Evolutionary conservation across 1,140 invertebrate genomes (phyloP).

Genomic region (Coptotermes formosanus): DNA sequence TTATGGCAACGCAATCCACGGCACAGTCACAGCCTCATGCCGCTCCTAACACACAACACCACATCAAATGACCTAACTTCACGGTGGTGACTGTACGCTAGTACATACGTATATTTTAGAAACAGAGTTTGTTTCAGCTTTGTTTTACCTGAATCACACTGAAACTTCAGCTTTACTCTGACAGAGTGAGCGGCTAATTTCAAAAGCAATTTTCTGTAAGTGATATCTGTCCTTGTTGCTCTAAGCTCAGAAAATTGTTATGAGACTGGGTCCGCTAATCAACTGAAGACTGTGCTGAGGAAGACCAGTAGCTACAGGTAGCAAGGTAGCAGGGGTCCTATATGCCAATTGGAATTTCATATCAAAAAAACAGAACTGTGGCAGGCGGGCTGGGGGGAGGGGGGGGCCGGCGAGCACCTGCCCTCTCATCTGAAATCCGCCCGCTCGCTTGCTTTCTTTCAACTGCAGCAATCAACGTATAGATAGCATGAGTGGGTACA

Average conservation of each 20-base stretch:
- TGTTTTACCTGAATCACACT: too few relatives aligned
- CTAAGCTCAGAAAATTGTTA: constrained; percentile 4
- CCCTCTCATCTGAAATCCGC: not conserved
- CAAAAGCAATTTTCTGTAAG: not conserved
- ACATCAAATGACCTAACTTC: too few relatives aligned
- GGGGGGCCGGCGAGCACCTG: not conserved
- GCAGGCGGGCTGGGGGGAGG: too few relatives aligned
- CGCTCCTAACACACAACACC: too few relatives aligned
- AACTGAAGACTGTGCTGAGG: not conserved
- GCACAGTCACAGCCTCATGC: too few relatives aligned
- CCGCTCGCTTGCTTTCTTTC: not conserved
- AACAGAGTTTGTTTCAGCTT: too few relatives aligned
- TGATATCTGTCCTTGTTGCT: not conserved
- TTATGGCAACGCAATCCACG: too few relatives aligned
- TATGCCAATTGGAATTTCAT: constrained; percentile 19
- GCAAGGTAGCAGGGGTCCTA: not conserved
- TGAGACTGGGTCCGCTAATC: not conserved
- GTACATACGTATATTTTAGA: too few relatives aligned
- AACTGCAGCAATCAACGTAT: not conserved
- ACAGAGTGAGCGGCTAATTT: too few relatives aligned
- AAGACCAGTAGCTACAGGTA: constrained; percentile 14
- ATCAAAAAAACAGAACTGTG: not conserved
- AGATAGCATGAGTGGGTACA: not conserved
- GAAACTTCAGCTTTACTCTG: too few relatives aligned
- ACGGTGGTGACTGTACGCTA: too few relatives aligned